phyloP scores from a whole-genome alignment of 2,888 invertebrate genomes.

The Ophion slaviceki region DNA sequence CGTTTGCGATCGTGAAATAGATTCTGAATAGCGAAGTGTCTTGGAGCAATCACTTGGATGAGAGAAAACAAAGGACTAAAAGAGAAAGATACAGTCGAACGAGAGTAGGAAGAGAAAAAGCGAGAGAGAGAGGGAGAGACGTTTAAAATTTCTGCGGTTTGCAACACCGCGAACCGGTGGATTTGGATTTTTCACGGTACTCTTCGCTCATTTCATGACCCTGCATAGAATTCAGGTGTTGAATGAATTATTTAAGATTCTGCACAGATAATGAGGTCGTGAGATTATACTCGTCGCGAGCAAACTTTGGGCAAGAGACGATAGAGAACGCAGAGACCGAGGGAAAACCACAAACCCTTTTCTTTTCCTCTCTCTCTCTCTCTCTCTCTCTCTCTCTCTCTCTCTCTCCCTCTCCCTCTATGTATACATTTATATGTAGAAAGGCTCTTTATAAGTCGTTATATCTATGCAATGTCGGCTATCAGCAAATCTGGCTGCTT shows the following conservation, averaged over 20 bases:
- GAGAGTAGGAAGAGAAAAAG: neutral
- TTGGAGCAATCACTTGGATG: slow-evolving; percentile 15
- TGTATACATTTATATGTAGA: too few relatives aligned
- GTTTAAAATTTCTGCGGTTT: slow-evolving; percentile 31
- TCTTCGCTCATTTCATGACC: slow-evolving; percentile 16
- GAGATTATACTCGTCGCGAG: slow-evolving; percentile 16
- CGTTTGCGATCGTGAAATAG: neutral
- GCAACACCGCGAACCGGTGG: slow-evolving; percentile 23
- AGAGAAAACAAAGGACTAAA: neutral
- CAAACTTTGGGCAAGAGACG: neutral
- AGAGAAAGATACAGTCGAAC: neutral
- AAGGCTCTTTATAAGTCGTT: too few relatives aligned
- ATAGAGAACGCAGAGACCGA: neutral
- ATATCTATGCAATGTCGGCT: too few relatives aligned
- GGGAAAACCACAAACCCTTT: too few relatives aligned
- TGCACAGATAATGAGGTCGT: slow-evolving; percentile 10
- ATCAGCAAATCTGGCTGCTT: too few relatives aligned
- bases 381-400: too few relatives aligned
- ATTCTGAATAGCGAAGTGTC: neutral
- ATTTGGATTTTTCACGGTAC: slow-evolving; percentile 11
- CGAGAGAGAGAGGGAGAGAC: slow-evolving; percentile 9
- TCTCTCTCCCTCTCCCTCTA: too few relatives aligned
- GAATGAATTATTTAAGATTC: slow-evolving; percentile 40
- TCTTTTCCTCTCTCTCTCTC: too few relatives aligned
- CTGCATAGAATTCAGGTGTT: slow-evolving; percentile 8